Evolutionary conservation across 2,797 vertebrate genomes (phyloP), one percentile per base, ranked within the genome.

Genomic region (Aulostomus chinensis): DNA sequence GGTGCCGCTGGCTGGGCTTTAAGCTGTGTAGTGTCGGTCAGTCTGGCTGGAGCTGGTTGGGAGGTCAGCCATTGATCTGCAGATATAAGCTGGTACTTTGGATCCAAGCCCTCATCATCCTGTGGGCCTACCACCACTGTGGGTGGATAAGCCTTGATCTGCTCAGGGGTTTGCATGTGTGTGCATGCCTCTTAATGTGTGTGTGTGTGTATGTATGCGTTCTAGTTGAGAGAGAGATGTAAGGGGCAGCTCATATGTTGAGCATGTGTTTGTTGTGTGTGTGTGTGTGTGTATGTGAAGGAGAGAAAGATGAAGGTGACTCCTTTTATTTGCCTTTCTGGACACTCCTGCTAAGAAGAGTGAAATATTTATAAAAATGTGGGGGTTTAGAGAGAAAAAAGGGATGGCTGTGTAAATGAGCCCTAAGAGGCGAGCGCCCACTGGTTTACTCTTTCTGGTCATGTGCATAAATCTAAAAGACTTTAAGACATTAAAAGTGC

Each of bases 41-140:
- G 72, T 58, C 56, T 60, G 57, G 58, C 57, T 62, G 53, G 16
- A 39, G 60, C 69, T 70, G 58, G 61, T 62, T 77, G 78, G 75
- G 74, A 78, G 80, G 83, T 85, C 78, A 76, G 85, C 78, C 76
- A 84, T 80, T 88, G 87, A 90, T 90, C 87, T 86, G 53, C 64
- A 73, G 59, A 84, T 82, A 78, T 83, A 84, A 86, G 76, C 81
- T 75, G 83, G 65, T 76, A 66, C 78, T 85, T 85, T 87, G 78
- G 73, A 80, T 72, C 58, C 73, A 63, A 82, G 81, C 84, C 85
- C 73, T 76, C 59, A 67, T 83, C 79, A 78, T 83, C 80, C 80
- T 62, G 62, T 49, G 51, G 71, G 66, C 50, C 54, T 50, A 59
- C 62, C 49, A 57, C 65, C 70, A 76, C 75, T 67, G 78, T 61